Percentiles rank a stretch among this genome's conserved stretches.
Conservation (phyloP, 2,888 invertebrate genomes). For the Thereva nobilitata region DNA sequence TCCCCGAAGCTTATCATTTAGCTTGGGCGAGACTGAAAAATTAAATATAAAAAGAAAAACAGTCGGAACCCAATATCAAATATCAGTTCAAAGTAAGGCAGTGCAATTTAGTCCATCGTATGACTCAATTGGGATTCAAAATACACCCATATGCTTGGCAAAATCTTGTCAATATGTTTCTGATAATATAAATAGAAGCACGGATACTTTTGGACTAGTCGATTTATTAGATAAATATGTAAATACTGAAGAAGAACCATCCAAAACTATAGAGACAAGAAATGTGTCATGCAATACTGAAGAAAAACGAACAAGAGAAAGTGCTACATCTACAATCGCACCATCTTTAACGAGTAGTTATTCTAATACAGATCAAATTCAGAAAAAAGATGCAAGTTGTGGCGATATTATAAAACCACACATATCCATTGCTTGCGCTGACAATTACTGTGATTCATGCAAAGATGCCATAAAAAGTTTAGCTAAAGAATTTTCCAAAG, state of each 20-base stretch:
- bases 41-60: slow-evolving; percentile 55
- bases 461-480: slow-evolving; percentile 63
- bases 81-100: slow-evolving; percentile 12
- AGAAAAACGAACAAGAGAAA: slow-evolving; percentile 43
- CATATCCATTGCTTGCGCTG: slow-evolving; percentile 60
- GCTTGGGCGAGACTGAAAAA: slow-evolving; percentile 62
- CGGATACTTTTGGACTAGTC: slow-evolving; percentile 57
- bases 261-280: slow-evolving; percentile 23
- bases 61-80: slow-evolving; percentile 50
- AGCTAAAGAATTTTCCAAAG: slow-evolving; percentile 58
- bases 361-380: slow-evolving; percentile 54
- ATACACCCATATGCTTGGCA: slow-evolving; percentile 46
- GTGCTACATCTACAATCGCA: slow-evolving; percentile 48
- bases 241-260: slow-evolving; percentile 49
- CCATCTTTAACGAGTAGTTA: slow-evolving; percentile 45
- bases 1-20: slow-evolving; percentile 65
- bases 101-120: slow-evolving; percentile 41
- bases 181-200: slow-evolving; percentile 50
- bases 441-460: slow-evolving; percentile 66
- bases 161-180: slow-evolving; percentile 47
- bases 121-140: slow-evolving; percentile 50
- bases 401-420: slow-evolving; percentile 61
- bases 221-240: slow-evolving; percentile 47
- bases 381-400: slow-evolving; percentile 61
- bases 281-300: slow-evolving; percentile 41